Evolutionary conservation across 2,888 invertebrate genomes (phyloP), one percentile per base, ranked within the genome.

Genomic region (Lysandra coridon): DNA sequence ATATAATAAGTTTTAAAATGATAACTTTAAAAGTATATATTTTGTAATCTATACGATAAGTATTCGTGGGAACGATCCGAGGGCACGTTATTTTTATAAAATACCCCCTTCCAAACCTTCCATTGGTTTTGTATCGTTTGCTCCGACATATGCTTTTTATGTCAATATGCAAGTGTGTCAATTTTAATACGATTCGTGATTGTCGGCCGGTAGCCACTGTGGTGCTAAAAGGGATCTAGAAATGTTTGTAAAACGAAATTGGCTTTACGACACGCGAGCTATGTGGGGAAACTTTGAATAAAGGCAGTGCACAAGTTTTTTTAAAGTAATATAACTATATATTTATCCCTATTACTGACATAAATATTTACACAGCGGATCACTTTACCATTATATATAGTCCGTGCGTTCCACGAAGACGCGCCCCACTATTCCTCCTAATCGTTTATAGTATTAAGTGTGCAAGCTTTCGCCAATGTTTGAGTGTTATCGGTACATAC

Each of bases 151-250:
- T 57, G 49, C 75, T 80, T 78, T 49, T 79, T 53, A 17, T 75
- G 30, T 44, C 44, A 40, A 78, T 40, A 78, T 49, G 57, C 74
- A 73, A 77, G 49, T 37, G 80, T 78, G 76, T 80, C 44, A 78
- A 44, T 80, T 76, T 76, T 33, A 76, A 76, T 53, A 53, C 23
- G 57, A 57, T 57, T 76, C 30, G 30, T 53, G 49, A 23, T 74
- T 44, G 75, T 23, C 75, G 53, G 76, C 33, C 53, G 57, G 57
- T 75, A 75, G 49, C 75, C 75, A 57, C 57, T 57, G 76, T 80
- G 83, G 83, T 83, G 83, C 82, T 83, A 78, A 80, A 80, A 80
- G 81, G 79, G 80, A 80, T 80, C 77, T 75, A 76, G 78, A 69
- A 77, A 79, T 79, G 79, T 74, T 44, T 49, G 76, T 33, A 33